Conservation (phyloP, 2,888 invertebrate genomes). For the Copidosoma aretas region DNA sequence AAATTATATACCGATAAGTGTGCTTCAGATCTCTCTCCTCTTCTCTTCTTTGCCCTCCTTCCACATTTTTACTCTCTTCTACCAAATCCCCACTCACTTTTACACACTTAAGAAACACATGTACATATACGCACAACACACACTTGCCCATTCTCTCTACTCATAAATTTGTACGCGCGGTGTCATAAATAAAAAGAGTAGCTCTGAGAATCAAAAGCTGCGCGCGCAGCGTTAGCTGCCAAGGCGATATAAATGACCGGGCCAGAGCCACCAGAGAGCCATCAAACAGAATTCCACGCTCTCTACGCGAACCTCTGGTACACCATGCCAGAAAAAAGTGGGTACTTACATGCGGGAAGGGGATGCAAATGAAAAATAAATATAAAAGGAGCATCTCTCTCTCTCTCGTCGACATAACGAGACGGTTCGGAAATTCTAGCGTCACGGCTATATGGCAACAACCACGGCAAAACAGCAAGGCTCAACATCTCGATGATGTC, state of each 20-base stretch:
- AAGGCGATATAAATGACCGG: no score
- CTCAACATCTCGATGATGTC: slow-evolving; percentile 54
- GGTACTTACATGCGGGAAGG: neutral
- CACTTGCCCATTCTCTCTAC: no score
- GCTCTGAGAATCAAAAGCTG: slow-evolving; percentile 12
- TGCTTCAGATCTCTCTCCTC: neutral
- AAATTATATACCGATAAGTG: no score
- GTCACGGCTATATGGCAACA: slow-evolving; percentile 4
- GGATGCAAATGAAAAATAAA: neutral
- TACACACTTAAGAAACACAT: no score
- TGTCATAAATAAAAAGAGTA: slow-evolving; percentile 2
- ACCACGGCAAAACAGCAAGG: slow-evolving; percentile 16
- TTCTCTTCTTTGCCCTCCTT: neutral
- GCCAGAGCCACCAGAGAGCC: no score
- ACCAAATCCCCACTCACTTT: no score
- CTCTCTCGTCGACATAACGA: neutral
- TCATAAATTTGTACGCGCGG: no score
- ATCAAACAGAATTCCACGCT: no score
- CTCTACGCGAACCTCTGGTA: no score
- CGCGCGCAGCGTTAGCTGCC: neutral
- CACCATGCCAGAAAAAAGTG: neutral
- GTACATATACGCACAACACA: no score
- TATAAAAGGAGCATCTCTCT: slow-evolving; percentile 7
- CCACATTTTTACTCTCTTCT: no score
- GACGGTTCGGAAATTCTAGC: slow-evolving; percentile 44